Evolutionary conservation across 2,797 vertebrate species (phyloP), one percentile per base, ranked within the genome.

Genomic region (Galaxias olidus): DNA sequence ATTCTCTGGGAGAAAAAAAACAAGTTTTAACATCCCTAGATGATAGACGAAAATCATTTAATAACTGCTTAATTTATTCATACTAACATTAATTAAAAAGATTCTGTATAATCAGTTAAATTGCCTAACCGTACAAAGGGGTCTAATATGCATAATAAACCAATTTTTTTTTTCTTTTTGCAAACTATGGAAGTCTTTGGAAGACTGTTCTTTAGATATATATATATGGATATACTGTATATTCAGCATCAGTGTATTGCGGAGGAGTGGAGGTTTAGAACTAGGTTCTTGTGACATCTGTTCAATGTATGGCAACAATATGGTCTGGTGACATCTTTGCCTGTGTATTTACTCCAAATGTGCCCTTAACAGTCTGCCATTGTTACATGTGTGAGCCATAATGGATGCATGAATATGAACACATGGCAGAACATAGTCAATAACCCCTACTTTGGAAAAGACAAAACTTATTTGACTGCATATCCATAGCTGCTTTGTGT

Each of bases 61-160:
- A 86, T 87, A 88, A 85, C 79, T 76, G 74, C 67, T 78, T 89
- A 87, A 89, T 91, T 73, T 89, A 91, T 90, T 91, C 85, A 87
- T 86, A 80, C 69, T 73, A 79, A 83, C 72, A 72, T 86, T 88
- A 88, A 88, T 90, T 90, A 87, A 89, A 87, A 79, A 66, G 66
- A 82, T 87, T 85, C 77, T 79, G 80, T 84, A 81, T 89, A 86
- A 92, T 90, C 79, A 87, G 84, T 88, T 87, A 71, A 81, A 74
- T 86, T 81, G 87, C 89, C 88, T 87, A 81, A 90, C 83, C 72
- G 68, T 74, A 75, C 75, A 72, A 66, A 78, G 79, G 82, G 72
- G 86, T 86, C 80, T 84, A 84, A 88, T 86, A 83, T 87, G 81
- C 77, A 85, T 75, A 78, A 75, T 78, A 73, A 80, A 70, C 80